Conservation (phyloP, 2,888 invertebrate genomes). For the Rotaria magnacalcarata region DNA sequence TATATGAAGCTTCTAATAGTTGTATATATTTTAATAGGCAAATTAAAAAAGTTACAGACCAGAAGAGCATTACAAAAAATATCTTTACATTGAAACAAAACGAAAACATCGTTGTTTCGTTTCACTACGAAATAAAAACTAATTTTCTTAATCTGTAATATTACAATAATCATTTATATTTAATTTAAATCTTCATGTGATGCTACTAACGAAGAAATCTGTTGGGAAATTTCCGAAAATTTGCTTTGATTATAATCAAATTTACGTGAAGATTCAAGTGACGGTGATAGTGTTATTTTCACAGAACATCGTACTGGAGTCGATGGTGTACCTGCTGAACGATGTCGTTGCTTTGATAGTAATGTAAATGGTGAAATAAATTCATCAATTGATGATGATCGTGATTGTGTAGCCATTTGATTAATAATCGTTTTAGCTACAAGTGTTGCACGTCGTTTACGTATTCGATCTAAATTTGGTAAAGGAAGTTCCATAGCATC, state of each 20-base stretch:
- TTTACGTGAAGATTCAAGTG: background rate
- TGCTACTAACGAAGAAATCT: background rate
- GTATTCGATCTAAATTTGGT: background rate
- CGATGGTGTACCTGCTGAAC: background rate
- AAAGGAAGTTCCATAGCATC: background rate
- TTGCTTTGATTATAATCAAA: background rate
- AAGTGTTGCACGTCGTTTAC: constrained; percentile 20
- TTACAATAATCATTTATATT: background rate
- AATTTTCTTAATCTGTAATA: too few relatives aligned
- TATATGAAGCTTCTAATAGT: too few relatives aligned
- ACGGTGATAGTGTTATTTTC: background rate
- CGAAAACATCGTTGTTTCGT: too few relatives aligned
- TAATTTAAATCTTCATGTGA: background rate
- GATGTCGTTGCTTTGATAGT: background rate
- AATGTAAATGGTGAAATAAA: background rate
- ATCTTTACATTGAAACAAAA: too few relatives aligned
- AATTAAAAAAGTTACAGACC: too few relatives aligned
- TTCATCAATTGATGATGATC: background rate
- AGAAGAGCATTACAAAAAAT: too few relatives aligned
- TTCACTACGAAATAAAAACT: too few relatives aligned
- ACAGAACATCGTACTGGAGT: background rate
- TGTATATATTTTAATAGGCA: too few relatives aligned
- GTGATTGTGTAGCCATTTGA: constrained; percentile 17
- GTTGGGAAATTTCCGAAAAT: background rate
- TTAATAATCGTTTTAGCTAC: constrained; percentile 25